Conservation (phyloP, 2,888 invertebrate genomes). For the Drosophila seclusa region DNA sequence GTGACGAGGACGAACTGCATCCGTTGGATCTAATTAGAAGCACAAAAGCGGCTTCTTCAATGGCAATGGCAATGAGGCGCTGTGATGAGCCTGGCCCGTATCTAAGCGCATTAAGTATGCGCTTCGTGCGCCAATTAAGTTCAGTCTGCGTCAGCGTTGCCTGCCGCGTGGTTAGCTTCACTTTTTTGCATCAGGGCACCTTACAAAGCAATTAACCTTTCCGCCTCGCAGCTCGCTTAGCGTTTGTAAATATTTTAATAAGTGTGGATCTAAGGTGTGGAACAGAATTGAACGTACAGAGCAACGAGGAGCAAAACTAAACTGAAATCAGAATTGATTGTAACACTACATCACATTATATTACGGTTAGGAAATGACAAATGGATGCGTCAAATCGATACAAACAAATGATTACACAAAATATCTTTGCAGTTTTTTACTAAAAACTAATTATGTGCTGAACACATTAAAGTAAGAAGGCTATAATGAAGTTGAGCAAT, state of each 20-base stretch:
- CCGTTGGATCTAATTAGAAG: slow-evolving; percentile 68
- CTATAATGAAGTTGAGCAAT: not conserved
- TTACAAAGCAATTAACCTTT: slow-evolving; percentile 76
- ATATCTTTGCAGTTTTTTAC: not conserved
- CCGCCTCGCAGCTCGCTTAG: slow-evolving; percentile 52
- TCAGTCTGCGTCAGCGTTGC: slow-evolving; percentile 58
- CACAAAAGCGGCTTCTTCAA: slow-evolving; percentile 59
- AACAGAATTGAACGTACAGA: slow-evolving; percentile 1
- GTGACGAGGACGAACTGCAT: slow-evolving; percentile 37
- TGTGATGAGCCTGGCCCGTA: slow-evolving; percentile 46
- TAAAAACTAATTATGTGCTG: not conserved
- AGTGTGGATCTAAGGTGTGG: slow-evolving; percentile 30
- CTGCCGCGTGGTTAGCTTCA: slow-evolving; percentile 41
- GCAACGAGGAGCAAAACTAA: slow-evolving; percentile 1
- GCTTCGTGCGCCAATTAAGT: slow-evolving; percentile 76
- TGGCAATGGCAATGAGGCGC: slow-evolving; percentile 32
- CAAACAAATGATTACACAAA: not conserved
- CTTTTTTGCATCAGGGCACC: slow-evolving; percentile 58
- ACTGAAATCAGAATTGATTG: slow-evolving; percentile 20
- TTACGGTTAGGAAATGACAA: not conserved
- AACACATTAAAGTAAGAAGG: not conserved
- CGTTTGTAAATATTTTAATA: slow-evolving; percentile 59
- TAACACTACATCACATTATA: slow-evolving; percentile 3
- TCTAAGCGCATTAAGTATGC: slow-evolving; percentile 78
- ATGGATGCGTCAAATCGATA: not conserved